phyloP scores from a whole-genome alignment of 2,888 invertebrate species.

The Spisula solida region DNA sequence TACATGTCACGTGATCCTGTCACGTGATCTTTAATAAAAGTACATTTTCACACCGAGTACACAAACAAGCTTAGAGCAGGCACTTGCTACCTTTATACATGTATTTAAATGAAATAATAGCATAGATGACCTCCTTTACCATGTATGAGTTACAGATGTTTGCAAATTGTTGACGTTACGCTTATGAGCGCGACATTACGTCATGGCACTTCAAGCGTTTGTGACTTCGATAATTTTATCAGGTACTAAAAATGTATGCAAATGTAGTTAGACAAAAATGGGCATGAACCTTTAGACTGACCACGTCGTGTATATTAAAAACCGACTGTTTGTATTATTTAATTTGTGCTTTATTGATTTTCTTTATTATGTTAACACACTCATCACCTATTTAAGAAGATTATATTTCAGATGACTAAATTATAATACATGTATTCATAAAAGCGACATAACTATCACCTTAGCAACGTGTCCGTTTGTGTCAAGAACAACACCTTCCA shows the following conservation, averaged over 20 bases:
- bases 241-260: not conserved
- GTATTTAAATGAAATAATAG: too few species aligned
- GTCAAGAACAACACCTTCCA: not conserved
- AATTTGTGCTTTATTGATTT: not conserved
- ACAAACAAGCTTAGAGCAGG: not conserved
- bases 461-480: not conserved
- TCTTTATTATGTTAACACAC: not conserved
- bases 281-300: not conserved
- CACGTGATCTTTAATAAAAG: not conserved
- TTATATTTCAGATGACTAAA: not conserved
- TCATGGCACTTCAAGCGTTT: too few species aligned
- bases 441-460: slow-evolving; percentile 1
- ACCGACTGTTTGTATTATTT: not conserved
- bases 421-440: not conserved
- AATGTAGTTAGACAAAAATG: not conserved
- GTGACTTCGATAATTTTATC: not conserved
- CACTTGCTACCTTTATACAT: too few species aligned
- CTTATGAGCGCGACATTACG: too few species aligned
- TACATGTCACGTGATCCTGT: not conserved
- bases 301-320: not conserved
- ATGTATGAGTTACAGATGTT: too few species aligned
- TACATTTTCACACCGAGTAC: not conserved
- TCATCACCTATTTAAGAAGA: slow-evolving; percentile 5
- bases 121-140: too few species aligned
- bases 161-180: too few species aligned